Evolutionary conservation across 2,888 invertebrate genomes (phyloP).

Genomic region (Noctua comes): DNA sequence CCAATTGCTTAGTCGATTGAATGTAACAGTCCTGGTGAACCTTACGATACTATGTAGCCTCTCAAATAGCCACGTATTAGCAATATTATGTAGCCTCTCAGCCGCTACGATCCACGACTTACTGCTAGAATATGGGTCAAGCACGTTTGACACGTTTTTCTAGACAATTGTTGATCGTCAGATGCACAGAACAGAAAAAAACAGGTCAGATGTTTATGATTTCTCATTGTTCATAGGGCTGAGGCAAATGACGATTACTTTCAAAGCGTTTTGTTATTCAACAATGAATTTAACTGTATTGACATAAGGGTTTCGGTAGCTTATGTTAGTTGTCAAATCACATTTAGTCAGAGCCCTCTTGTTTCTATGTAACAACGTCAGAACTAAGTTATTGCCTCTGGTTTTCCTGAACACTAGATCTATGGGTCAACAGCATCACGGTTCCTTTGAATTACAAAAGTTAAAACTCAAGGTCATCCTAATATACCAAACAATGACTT

Average conservation of each 20-base stretch:
- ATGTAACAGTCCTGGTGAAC: constrained; percentile 8
- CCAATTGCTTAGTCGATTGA: constrained; percentile 35
- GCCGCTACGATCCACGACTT: constrained; percentile 6
- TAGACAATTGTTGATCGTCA: background rate
- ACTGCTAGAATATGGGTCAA: background rate
- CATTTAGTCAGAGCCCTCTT: background rate
- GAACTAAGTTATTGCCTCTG: background rate
- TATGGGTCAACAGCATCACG: background rate
- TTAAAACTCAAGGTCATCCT: background rate
- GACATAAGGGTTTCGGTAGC: background rate
- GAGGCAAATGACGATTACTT: background rate
- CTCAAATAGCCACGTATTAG: constrained; percentile 15
- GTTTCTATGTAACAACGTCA: background rate
- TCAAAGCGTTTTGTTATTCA: background rate
- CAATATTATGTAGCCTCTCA: background rate
- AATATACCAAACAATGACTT: background rate
- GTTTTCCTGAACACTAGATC: background rate
- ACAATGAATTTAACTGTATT: background rate
- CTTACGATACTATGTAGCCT: constrained; percentile 27
- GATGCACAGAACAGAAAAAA: too few species aligned
- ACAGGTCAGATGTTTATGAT: background rate
- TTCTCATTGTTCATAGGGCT: background rate
- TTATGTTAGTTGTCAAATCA: background rate
- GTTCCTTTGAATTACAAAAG: background rate
- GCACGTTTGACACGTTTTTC: constrained; percentile 11